Base-by-base conservation (phyloP, 2,797 vertebrate species). In the Muscicapa striata region DNA sequence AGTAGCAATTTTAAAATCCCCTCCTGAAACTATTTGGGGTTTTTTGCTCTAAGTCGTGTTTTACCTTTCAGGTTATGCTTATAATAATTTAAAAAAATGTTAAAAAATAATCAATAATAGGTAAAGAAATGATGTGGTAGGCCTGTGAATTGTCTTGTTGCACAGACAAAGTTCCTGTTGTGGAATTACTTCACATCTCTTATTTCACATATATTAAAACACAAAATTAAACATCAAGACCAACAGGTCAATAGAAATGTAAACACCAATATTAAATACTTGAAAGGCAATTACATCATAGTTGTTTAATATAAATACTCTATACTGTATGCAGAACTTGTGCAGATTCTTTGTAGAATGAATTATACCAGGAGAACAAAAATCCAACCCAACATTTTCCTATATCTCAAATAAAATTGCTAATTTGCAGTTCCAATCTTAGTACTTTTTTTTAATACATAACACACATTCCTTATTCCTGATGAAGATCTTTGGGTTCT, bases 291-390 rank as follows among this genome's bases (percentile, higher is more conserved):
- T 19, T 68, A 18, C 10, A 29, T 66, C 1, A 4, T 38, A 62
- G 20, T 26, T 5, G 8, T 45, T 85, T 77, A 43, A 24, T 46
- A 26, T 38, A 55, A 70, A 70, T 45, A 38, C 17, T 36, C 11
- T 27, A 43, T 34, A 51, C 1, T 0, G 0, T 10, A 24, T 4
- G 5, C 32, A 78, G 74, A 78, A 34, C 27, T 73, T 29, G 0
- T 59, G 34, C 34, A 59, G n/a, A 38, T 62, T 74, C 19, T 21
- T 58, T 70, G 3, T 38, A 66, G 36, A 57, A 7, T 26, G 10
- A 83, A 34, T 64, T 18, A 54, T 13, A 77, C 15, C 13, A 67
- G 2, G 5, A 16, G 15, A 17, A 61, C 5, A 14, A 89, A 70
- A 85, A 24, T 16, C 59, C 57, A 22, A 12, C 14, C 10, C 63